phyloP scores from a whole-genome alignment of 2,888 invertebrate genomes.

The Fabriciana adippe region DNA sequence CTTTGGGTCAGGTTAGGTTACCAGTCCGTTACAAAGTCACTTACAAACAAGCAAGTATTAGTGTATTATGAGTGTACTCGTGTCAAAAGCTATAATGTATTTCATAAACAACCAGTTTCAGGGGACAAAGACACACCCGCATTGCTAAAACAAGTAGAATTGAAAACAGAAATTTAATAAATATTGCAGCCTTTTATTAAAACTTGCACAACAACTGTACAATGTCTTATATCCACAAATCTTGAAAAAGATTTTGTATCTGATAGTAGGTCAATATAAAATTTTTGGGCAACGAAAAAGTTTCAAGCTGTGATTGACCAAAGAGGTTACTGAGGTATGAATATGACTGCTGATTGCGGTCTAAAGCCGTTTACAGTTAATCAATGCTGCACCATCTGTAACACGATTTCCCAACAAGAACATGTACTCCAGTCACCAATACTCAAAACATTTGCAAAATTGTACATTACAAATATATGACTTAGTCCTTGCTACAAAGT shows the following conservation, averaged over 20 bases:
- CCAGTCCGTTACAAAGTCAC: no score
- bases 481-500: constrained; percentile 21
- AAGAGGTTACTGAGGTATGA: constrained; percentile 45
- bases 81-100: neutral
- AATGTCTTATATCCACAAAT: constrained; percentile 10
- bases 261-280: constrained; percentile 36
- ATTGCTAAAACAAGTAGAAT: constrained; percentile 9
- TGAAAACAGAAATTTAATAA: neutral
- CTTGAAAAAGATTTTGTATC: constrained; percentile 34
- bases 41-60: no score
- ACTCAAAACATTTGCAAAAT: constrained; percentile 15
- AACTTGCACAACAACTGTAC: constrained; percentile 24
- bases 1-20: no score
- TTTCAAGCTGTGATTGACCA: constrained; percentile 42
- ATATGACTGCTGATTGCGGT: constrained; percentile 62
- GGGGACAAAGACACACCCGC: constrained; percentile 12
- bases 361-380: constrained; percentile 67
- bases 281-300: constrained; percentile 44
- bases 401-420: constrained; percentile 52
- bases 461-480: constrained; percentile 24
- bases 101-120: constrained; percentile 8
- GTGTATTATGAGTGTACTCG: no score
- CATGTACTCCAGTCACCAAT: constrained; percentile 14
- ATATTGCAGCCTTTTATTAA: constrained; percentile 3
- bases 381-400: constrained; percentile 68